Percentiles rank a stretch among this genome's conserved stretches.
phyloP scores from a whole-genome alignment of 2,888 invertebrate species.

The Nemotelus pantherinus region DNA sequence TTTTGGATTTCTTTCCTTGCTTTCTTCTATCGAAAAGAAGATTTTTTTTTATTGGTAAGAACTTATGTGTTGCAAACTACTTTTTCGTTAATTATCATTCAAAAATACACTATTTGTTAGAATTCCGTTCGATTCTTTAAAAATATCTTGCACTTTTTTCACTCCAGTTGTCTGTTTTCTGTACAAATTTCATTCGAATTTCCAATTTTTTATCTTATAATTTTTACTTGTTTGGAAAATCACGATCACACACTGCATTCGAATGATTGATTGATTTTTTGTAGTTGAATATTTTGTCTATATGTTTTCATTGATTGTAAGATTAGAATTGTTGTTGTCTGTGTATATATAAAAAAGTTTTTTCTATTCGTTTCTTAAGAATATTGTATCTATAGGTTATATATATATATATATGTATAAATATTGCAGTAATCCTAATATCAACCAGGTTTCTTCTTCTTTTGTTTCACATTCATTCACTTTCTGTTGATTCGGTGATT shows the following conservation, averaged over 20 bases:
- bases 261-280: neutral
- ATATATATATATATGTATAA: constrained; percentile 20
- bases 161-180: neutral
- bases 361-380: constrained; percentile 4
- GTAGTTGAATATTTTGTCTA: neutral
- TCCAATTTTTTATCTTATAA: neutral
- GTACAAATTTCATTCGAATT: neutral
- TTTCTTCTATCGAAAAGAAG: neutral
- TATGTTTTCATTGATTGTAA: neutral
- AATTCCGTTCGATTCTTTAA: too few species aligned
- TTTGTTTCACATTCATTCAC: constrained; percentile 15
- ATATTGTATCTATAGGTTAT: constrained; percentile 10
- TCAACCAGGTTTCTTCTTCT: neutral
- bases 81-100: too few species aligned
- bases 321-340: neutral
- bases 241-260: neutral
- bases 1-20: neutral
- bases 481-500: constrained; percentile 8
- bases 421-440: constrained; percentile 39
- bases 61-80: too few species aligned
- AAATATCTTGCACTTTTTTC: too few species aligned
- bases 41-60: too few species aligned
- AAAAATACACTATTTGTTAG: too few species aligned
- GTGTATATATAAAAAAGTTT: neutral
- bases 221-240: constrained; percentile 14